A percentile compares a stretch with the other conserved stretches of the same genome.
phyloP scores from a whole-genome alignment of 1,140 invertebrate species.

The Tetramorium simillimum region DNA sequence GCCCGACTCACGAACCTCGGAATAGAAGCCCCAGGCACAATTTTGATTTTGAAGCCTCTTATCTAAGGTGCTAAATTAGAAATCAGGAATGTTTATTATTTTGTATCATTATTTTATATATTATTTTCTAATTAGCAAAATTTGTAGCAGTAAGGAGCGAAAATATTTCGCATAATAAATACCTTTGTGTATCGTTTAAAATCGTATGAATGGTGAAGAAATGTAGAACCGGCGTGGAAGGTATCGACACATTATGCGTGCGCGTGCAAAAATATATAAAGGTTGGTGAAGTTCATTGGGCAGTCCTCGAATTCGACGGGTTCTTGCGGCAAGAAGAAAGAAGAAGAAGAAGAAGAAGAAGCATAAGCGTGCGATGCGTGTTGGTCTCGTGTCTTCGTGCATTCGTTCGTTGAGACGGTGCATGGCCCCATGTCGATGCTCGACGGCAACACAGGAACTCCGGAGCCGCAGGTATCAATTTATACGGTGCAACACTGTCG shows the following conservation, averaged over 20 bases:
- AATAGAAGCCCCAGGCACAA: neutral
- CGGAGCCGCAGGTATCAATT: conserved; percentile 80
- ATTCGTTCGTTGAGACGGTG: conserved; percentile 51
- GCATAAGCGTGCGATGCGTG: conserved; percentile 71
- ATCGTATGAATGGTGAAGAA: neutral
- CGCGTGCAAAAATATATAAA: neutral
- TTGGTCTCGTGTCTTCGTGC: conserved; percentile 35
- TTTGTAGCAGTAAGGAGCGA: neutral
- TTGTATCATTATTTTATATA: neutral
- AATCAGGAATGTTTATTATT: neutral
- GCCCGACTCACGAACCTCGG: conserved; percentile 23
- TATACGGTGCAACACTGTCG: conserved; percentile 83
- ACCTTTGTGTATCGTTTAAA: neutral
- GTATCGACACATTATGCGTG: conserved; percentile 16
- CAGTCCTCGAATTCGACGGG: conserved; percentile 36
- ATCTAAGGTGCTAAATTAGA: neutral
- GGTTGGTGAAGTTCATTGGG: neutral
- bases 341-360: conserved; percentile 59
- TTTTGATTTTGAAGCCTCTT: neutral
- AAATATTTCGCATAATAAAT: neutral
- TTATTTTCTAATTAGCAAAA: neutral
- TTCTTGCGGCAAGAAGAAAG: conserved; percentile 53
- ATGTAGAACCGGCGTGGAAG: neutral
- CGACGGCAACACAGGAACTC: conserved; percentile 79
- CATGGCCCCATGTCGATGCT: conserved; percentile 71